Conservation (phyloP, 1,140 invertebrate genomes). For the Archegozetes longisetosus region DNA sequence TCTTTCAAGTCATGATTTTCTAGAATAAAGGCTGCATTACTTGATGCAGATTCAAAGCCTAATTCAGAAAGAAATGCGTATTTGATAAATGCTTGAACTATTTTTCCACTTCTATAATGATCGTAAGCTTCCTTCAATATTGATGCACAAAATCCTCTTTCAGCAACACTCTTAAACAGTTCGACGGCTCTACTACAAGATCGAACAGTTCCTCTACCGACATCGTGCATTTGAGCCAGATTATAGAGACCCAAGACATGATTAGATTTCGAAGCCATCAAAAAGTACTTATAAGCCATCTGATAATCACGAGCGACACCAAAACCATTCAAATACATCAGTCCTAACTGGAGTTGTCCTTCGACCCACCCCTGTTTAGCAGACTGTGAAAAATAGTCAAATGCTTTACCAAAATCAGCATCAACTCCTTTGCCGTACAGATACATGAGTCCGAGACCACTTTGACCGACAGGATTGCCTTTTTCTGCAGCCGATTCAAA, state of each 20-base stretch:
- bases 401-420: conserved; percentile 72
- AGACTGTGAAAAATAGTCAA: conserved; percentile 77
- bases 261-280: conserved; percentile 86
- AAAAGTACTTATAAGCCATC: conserved; percentile 91
- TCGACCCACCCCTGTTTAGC: conserved; percentile 78
- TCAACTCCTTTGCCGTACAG: conserved; percentile 82
- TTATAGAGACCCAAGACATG: conserved; percentile 93
- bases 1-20: conserved; percentile 56
- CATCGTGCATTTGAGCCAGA: conserved; percentile 95
- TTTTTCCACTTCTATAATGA: conserved; percentile 60
- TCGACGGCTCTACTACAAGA: conserved; percentile 85
- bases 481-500: conserved; percentile 90
- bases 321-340: conserved; percentile 93
- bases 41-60: conserved; percentile 96
- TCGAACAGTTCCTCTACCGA: conserved; percentile 80
- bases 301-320: conserved; percentile 84
- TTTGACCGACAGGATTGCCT: conserved; percentile 87
- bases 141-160: conserved; percentile 84
- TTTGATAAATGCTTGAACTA: conserved; percentile 68
- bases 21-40: conserved; percentile 86
- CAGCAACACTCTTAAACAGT: conserved; percentile 51
- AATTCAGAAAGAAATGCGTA: conserved; percentile 85
- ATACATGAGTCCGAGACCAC: conserved; percentile 92
- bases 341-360: conserved; percentile 88
- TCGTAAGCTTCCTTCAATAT: conserved; percentile 76